Conservation (phyloP, 2,797 vertebrate species). For the Percopsis omiscomaycus region DNA sequence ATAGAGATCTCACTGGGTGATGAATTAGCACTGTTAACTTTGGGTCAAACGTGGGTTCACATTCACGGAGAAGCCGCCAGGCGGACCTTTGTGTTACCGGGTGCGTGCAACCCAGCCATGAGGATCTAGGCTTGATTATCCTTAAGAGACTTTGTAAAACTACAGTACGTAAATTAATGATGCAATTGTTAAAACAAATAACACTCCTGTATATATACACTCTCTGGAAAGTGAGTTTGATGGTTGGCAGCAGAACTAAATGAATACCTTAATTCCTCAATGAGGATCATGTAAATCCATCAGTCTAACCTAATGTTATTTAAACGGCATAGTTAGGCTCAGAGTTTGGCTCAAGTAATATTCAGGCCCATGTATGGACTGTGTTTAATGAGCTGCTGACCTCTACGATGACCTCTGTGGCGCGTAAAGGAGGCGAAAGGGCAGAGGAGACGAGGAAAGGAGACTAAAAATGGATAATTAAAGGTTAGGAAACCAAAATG, state of each 20-base stretch:
- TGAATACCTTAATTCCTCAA: too few species aligned
- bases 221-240: too few species aligned
- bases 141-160: too few species aligned
- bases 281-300: too few species aligned
- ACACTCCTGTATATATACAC: too few species aligned
- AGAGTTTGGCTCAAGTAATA: neutral
- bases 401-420: too few species aligned
- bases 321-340: too few species aligned
- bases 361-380: slow-evolving; percentile 6
- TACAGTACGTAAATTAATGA: too few species aligned
- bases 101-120: neutral
- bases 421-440: neutral
- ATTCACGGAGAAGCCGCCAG: neutral
- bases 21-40: neutral
- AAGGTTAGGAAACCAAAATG: slow-evolving; percentile 34
- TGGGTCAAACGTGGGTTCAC: slow-evolving; percentile 1
- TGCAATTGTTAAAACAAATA: too few species aligned
- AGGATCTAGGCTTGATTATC: too few species aligned
- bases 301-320: too few species aligned
- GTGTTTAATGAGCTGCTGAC: slow-evolving; percentile 11
- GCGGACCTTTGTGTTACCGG: neutral
- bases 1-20: neutral
- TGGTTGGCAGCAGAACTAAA: too few species aligned
- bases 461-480: neutral
- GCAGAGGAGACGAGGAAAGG: neutral